Evolutionary conservation across 2,888 invertebrate species (phyloP).

Genomic region (Heliconius hortense): DNA sequence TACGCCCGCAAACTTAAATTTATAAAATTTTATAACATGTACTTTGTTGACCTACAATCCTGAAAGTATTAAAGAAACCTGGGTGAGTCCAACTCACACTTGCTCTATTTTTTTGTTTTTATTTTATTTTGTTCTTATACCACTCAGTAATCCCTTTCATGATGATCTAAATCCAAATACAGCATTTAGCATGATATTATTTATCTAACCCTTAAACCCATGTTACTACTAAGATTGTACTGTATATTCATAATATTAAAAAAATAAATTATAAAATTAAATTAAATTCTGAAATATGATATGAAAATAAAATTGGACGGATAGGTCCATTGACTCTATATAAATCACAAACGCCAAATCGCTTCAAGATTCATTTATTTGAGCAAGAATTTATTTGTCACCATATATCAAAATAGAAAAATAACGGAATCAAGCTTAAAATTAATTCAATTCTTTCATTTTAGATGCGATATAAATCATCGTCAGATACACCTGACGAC

Average conservation of each 20-base stretch:
- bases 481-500: constrained; percentile 71
- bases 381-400: constrained; percentile 30
- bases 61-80: no score
- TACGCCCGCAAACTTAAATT: no score
- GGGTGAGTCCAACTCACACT: no score
- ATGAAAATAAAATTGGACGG: background rate
- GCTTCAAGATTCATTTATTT: background rate
- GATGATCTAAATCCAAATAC: background rate
- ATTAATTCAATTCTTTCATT: constrained; percentile 65
- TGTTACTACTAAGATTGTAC: background rate
- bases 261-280: background rate
- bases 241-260: background rate
- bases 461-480: constrained; percentile 69
- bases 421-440: constrained; percentile 56
- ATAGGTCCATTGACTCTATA: background rate
- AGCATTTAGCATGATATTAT: background rate
- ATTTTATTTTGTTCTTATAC: no score
- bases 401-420: constrained; percentile 45
- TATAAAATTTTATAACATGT: no score
- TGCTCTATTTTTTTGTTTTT: no score
- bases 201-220: background rate
- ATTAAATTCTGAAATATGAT: background rate
- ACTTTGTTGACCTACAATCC: no score
- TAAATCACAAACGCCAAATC: background rate
- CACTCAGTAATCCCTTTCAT: no score